Base-by-base conservation (phyloP, 2,888 invertebrate genomes). In the Coremacera marginata region DNA sequence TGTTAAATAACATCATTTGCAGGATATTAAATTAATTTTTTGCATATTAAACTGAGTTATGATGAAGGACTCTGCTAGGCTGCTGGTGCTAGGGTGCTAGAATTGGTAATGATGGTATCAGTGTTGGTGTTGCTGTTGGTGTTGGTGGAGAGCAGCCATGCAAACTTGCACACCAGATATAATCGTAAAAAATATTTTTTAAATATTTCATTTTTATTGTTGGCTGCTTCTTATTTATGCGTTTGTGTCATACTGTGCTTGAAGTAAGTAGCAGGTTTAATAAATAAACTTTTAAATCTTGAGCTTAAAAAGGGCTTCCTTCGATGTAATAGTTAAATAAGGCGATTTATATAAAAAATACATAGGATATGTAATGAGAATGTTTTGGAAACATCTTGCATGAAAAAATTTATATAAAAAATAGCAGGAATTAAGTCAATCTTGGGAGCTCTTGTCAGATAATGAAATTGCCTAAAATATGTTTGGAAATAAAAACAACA, bases 11-110 rank as follows among this genome's bases (percentile, higher is more conserved):
- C 75, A 62, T 76, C 75, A 77, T 79, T 77, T 76, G 70, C 70
- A 77, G 75, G 70, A 76, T 77, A 78, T 76, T 76, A 78, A 81
- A 79, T 82, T 78, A 71, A 80, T 81, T 82, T 81, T 77, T 71
- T 84, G 74, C 81, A 80, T 80, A 78, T 80, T 83, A 79, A 81
- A 77, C 80, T 78, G 77, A 77, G 73, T 82, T 84, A 84, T 83
- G 82, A 80, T 80, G 19, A 65, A 79, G 74, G 65, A 76, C 74
- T n/a, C n/a, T 22, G 19, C 55, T 4, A 51, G 31, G 49, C 52
- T 63, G 19, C 19, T 19, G 27, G 9, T 25, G 0, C 16, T 14
- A 27, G 22, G 3, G 65, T 7, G 31, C 31, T 14, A 34, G 19
- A 16, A 19, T 1, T 27, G 52, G n/a, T 7, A 7, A 22, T 2